These are phyloP conservation scores for Copidosoma aretas DNA, from an alignment of 2,888 invertebrate species.

Conservation along the genomic window DNA sequence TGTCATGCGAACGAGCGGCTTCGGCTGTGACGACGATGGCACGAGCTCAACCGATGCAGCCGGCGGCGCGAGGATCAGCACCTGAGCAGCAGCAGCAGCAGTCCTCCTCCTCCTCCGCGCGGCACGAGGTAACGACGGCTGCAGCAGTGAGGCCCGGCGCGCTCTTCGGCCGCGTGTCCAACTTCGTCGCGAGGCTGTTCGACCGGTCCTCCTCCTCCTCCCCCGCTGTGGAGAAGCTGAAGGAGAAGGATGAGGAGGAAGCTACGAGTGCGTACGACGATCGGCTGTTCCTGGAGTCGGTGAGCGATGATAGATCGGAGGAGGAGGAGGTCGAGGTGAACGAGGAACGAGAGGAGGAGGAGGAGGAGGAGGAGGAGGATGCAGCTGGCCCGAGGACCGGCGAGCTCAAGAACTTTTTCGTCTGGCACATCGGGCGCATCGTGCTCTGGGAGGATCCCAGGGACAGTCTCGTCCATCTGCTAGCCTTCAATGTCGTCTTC, in stretches of 20 bases:
- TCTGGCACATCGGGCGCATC: slow-evolving; percentile 52
- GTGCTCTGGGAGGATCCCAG: slow-evolving; percentile 56
- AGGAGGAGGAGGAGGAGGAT: slow-evolving; percentile 31
- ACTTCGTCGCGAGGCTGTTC: no score
- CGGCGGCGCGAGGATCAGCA: neutral
- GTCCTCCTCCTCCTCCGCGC: neutral
- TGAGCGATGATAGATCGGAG: neutral
- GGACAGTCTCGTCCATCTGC: slow-evolving; percentile 55
- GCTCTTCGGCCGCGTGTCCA: neutral
- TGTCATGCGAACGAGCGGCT: slow-evolving; percentile 30
- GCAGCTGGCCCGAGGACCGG: slow-evolving; percentile 9
- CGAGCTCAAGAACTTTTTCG: slow-evolving; percentile 44
- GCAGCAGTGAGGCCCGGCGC: neutral
- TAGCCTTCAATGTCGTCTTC: slow-evolving; percentile 56
- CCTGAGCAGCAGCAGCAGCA: neutral
- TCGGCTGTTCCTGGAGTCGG: no score
- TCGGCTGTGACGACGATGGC: slow-evolving; percentile 19
- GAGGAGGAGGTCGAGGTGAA: neutral
- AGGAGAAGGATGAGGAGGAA: no score
- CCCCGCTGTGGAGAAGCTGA: no score
- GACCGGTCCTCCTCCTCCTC: no score
- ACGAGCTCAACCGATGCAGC: slow-evolving; percentile 6
- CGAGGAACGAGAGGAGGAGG: neutral
- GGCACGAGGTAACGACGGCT: no score
- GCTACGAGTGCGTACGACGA: no score